Conservation (phyloP, 2,888 invertebrate species). For the Phalangium opilio region DNA sequence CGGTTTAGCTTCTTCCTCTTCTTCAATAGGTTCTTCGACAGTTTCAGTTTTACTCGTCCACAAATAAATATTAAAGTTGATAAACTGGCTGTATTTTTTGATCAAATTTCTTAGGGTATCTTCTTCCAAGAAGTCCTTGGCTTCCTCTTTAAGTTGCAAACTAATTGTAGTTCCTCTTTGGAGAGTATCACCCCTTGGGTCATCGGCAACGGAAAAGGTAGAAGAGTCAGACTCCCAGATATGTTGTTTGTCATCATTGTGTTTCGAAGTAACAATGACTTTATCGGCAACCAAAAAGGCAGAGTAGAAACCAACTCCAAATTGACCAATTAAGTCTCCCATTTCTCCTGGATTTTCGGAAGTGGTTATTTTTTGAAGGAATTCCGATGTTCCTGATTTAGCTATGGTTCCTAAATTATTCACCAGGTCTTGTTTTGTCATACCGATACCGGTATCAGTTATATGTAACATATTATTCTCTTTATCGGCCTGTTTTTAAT, state of each 20-base stretch:
- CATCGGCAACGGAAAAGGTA: conserved; percentile 73
- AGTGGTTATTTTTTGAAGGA: conserved; percentile 77
- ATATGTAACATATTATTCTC: conserved; percentile 81
- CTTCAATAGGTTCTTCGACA: conserved; percentile 51
- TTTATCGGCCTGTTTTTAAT: conserved; percentile 52
- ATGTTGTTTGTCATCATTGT: conserved; percentile 83
- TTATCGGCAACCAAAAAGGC: conserved; percentile 91
- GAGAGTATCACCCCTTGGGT: conserved; percentile 84
- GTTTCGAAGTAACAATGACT: conserved; percentile 88
- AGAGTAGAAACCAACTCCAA: conserved; percentile 99
- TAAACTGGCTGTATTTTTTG: conserved; percentile 97
- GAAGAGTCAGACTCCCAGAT: conserved; percentile 96
- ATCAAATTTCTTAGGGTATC: conserved; percentile 78
- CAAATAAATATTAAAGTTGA: conserved; percentile 94
- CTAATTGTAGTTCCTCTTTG: conserved; percentile 77
- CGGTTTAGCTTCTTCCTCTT: conserved; percentile 37
- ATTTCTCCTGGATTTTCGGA: conserved; percentile 44
- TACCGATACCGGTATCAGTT: conserved; percentile 92
- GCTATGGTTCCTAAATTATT: conserved; percentile 97
- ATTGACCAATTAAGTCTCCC: conserved; percentile 94
- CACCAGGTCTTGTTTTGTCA: conserved; percentile 84
- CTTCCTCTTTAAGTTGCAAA: conserved; percentile 89
- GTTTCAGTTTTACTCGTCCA: conserved; percentile 70
- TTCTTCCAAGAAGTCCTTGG: conserved; percentile 83
- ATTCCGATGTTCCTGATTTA: conserved; percentile 92